Percentiles rank a stretch among this genome's conserved stretches.
Evolutionary conservation across 2,888 invertebrate genomes (phyloP).

Genomic region (Parapristionchus giblindavisi): DNA sequence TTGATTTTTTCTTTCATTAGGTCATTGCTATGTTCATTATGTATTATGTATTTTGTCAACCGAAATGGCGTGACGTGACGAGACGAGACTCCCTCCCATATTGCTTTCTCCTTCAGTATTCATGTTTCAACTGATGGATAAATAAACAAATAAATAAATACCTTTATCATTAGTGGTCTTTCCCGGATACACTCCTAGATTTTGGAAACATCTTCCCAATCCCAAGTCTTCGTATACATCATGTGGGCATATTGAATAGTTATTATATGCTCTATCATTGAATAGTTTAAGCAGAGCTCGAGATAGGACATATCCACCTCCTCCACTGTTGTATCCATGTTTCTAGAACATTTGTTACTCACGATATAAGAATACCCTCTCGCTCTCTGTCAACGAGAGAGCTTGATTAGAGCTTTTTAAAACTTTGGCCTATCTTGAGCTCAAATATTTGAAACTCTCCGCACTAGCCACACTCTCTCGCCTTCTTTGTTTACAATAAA

Average conservation of each 20-base stretch:
- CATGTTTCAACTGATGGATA: neutral
- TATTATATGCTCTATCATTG: conserved; percentile 11
- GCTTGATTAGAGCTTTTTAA: too few relatives aligned
- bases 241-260: conserved; percentile 36
- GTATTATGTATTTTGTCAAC: too few relatives aligned
- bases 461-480: too few relatives aligned
- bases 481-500: too few relatives aligned
- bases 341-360: neutral
- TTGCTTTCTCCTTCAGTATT: too few relatives aligned
- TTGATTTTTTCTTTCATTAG: too few relatives aligned
- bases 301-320: conserved; percentile 42
- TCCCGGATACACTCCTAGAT: neutral
- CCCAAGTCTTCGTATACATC: conserved; percentile 40
- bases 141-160: neutral
- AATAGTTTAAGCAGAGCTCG: conserved; percentile 38
- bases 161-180: neutral
- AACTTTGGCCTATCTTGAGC: too few relatives aligned
- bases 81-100: too few relatives aligned
- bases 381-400: too few relatives aligned
- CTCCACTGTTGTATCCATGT: conserved; percentile 45
- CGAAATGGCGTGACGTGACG: too few relatives aligned
- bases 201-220: conserved; percentile 26
- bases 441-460: too few relatives aligned
- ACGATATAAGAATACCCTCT: neutral
- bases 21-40: too few relatives aligned